phyloP scores from a whole-genome alignment of 35 echinoderm and acorn worm species.

The Apostichopus japonicus region DNA sequence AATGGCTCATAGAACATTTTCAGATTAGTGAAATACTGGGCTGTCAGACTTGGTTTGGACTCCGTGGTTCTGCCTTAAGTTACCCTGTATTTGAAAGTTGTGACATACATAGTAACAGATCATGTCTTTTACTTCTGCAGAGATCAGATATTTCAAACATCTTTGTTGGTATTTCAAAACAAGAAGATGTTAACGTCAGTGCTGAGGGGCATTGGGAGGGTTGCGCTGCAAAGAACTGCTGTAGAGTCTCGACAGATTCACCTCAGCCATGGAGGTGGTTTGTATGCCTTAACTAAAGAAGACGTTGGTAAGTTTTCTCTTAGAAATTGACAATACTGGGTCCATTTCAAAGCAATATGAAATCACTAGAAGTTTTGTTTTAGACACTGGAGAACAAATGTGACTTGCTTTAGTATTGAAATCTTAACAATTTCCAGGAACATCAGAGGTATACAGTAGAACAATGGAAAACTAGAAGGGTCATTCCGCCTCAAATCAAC shows the following conservation, averaged over 20 bases:
- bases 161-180: no score
- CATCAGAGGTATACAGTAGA: not conserved
- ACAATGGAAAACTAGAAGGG: not conserved
- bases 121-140: no score
- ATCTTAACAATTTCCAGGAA: not conserved
- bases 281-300: conserved; percentile 11
- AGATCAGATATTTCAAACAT: no score
- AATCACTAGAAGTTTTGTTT: not conserved
- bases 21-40: no score
- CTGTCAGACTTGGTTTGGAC: no score
- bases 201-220: conserved; percentile 2
- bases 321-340: not conserved
- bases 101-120: no score
- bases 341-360: not conserved
- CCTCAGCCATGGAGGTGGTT: not conserved
- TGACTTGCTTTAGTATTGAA: not conserved
- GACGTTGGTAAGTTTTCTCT: conserved; percentile 5
- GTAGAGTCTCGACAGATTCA: not conserved
- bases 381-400: not conserved
- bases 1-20: no score
- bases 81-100: no score
- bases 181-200: conserved; percentile 19
- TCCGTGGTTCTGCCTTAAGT: no score
- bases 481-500: not conserved
- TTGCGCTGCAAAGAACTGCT: not conserved